Base-by-base conservation (phyloP, 2,888 invertebrate genomes). In the Dasysyrphus tricinctus region DNA sequence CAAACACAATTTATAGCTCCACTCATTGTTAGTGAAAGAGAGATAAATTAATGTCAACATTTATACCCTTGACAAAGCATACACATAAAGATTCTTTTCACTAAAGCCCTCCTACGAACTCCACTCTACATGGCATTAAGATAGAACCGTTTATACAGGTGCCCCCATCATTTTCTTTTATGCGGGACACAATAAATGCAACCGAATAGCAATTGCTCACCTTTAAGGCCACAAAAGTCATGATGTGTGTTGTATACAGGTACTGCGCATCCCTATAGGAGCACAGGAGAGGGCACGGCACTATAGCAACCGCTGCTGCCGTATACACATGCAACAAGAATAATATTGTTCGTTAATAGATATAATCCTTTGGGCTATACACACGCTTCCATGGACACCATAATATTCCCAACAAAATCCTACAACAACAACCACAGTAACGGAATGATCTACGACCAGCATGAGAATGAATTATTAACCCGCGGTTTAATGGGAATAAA, bases 401-500 rank as follows among this genome's bases (percentile, higher is more conserved):
- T 63, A 44, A 34, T 39, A 19, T 56, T 16, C 56, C 19, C 39
- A 8, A 9, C 57, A 12, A 16, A 57, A 14, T 24, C 14, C 24
- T 6, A 49, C 32, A 70, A 42, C 34, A 54, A 8, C 34, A 29
- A 34, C 56, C 67, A 19, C 51, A 24, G n/a, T 69, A 63, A 76
- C 84, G 14, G 65, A 86, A 81, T 86, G 85, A 86, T 86, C 78
- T 81, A 86, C 70, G 81, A 70, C 81, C 81, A 81, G 72, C 49
- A 61, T 67, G 34, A 7, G 56, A 81, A 86, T 86, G 85, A 86
- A 86, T 86, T 86, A 86, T 86, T 77, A 86, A 81, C 81, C 78
- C 81, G 49, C 81, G 69, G 57, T 57, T 81, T 78, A 81, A 78
- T 86, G 78, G 81, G 69, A 81, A 86, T 86, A 86, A 81, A 86